A percentile compares a stretch with the other conserved stretches of the same genome.
Conservation (phyloP, 2,888 invertebrate species). For the Troilus luridus region DNA sequence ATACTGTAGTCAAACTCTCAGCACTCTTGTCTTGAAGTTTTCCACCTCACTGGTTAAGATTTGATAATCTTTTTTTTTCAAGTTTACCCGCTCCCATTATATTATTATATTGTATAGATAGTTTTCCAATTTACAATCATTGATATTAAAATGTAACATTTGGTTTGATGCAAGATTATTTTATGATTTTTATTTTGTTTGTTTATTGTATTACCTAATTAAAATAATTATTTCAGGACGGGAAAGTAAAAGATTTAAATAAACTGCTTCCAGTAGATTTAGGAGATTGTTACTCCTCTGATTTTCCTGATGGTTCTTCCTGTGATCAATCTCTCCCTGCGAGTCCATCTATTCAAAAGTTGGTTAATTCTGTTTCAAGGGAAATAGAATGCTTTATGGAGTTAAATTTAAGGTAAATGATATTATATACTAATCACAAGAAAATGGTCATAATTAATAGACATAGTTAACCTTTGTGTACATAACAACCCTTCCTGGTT, state of each 20-base stretch:
- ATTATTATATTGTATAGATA: no score
- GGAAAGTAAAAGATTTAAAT: background rate
- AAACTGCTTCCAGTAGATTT: slow-evolving; percentile 1
- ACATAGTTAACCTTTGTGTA: no score
- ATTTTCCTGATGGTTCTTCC: background rate
- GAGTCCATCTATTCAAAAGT: background rate
- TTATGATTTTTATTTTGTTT: background rate
- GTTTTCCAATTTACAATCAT: no score
- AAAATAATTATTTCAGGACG: slow-evolving; percentile 9
- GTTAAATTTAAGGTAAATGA: slow-evolving; percentile 22
- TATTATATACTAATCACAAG: background rate
- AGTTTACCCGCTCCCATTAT: no score
- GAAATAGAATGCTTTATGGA: background rate
- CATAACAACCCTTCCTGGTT: no score
- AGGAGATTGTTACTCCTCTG: slow-evolving; percentile 12
- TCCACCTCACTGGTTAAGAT: no score
- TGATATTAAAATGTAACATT: background rate
- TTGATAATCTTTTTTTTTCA: no score
- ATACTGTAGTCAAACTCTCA: background rate
- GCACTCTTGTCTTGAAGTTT: background rate
- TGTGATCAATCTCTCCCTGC: background rate
- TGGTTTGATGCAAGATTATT: background rate
- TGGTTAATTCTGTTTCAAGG: background rate
- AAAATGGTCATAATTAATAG: no score
- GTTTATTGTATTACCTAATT: background rate